phyloP scores from a whole-genome alignment of 2,888 invertebrate genomes.

The Camponotus fellah region DNA sequence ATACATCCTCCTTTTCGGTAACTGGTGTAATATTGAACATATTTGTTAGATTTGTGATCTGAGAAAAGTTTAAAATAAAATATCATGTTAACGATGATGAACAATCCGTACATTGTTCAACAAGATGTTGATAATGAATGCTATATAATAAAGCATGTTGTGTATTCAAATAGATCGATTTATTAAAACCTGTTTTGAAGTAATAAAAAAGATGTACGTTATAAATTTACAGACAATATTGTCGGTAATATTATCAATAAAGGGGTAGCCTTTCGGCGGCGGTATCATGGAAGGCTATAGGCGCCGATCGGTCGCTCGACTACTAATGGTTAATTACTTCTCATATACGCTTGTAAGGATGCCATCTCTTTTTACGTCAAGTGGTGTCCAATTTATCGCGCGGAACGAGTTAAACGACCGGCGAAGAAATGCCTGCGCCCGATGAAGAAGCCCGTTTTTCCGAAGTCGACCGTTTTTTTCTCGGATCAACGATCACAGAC shows the following conservation, averaged over 20 bases:
- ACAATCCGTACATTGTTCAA: not conserved
- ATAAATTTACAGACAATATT: conserved; percentile 24
- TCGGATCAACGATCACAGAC: conserved; percentile 37
- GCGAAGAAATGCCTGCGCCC: conserved; percentile 47
- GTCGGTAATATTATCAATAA: conserved; percentile 50
- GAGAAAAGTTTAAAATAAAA: not conserved
- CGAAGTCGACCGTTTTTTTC: conserved; percentile 6
- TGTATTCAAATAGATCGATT: conserved; percentile 20
- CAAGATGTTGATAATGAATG: not conserved
- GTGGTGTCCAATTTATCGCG: conserved; percentile 49
- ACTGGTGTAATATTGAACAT: not conserved
- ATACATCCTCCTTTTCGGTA: not conserved
- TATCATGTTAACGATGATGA: not conserved
- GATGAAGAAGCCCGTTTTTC: conserved; percentile 38
- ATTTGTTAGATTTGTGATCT: too few species aligned
- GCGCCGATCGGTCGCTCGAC: conserved; percentile 64
- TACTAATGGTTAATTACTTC: conserved; percentile 69
- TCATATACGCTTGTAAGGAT: conserved; percentile 71
- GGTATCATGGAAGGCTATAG: conserved; percentile 34
- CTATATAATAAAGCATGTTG: not conserved
- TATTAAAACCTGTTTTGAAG: conserved; percentile 13
- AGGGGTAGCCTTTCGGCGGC: conserved; percentile 14
- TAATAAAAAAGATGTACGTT: conserved; percentile 8
- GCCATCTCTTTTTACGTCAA: conserved; percentile 71
- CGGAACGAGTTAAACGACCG: conserved; percentile 62